Conservation (phyloP, 2,888 invertebrate species). For the Lordiphosa andalusiaca region DNA sequence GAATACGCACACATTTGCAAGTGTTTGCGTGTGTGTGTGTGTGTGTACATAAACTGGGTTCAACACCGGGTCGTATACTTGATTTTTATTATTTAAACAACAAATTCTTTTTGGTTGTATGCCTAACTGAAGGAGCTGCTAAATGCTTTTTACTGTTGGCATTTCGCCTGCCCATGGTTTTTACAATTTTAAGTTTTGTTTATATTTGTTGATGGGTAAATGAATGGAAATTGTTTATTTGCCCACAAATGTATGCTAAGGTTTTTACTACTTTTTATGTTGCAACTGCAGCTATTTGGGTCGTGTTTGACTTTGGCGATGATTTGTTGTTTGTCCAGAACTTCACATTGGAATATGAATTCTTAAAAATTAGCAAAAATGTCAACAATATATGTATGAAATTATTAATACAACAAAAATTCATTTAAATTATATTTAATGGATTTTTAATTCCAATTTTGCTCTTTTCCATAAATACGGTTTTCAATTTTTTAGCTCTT, state of each 20-base stretch:
- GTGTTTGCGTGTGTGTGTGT: too few species aligned
- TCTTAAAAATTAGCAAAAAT: too few species aligned
- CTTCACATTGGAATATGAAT: too few species aligned
- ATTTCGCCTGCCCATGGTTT: constrained; percentile 17
- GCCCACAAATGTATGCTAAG: constrained; percentile 24
- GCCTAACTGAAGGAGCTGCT: constrained; percentile 37
- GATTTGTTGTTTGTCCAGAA: not conserved
- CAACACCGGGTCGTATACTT: constrained; percentile 30
- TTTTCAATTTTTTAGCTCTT: too few species aligned
- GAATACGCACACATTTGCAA: too few species aligned
- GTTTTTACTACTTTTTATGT: constrained; percentile 24
- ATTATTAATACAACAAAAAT: too few species aligned
- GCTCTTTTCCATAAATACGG: too few species aligned
- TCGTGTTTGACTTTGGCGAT: constrained; percentile 7
- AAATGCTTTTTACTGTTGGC: constrained; percentile 27
- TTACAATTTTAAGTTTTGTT: constrained; percentile 27
- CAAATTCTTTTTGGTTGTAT: not conserved
- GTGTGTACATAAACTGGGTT: too few species aligned
- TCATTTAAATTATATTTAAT: too few species aligned
- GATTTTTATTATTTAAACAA: constrained; percentile 16
- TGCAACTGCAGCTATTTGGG: constrained; percentile 1
- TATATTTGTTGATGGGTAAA: constrained; percentile 21
- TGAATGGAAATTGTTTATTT: constrained; percentile 34
- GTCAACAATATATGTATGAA: too few species aligned
- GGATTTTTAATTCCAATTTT: too few species aligned